phyloP scores from a whole-genome alignment of 1,140 invertebrate species.

The Acromyrmex echinatior region DNA sequence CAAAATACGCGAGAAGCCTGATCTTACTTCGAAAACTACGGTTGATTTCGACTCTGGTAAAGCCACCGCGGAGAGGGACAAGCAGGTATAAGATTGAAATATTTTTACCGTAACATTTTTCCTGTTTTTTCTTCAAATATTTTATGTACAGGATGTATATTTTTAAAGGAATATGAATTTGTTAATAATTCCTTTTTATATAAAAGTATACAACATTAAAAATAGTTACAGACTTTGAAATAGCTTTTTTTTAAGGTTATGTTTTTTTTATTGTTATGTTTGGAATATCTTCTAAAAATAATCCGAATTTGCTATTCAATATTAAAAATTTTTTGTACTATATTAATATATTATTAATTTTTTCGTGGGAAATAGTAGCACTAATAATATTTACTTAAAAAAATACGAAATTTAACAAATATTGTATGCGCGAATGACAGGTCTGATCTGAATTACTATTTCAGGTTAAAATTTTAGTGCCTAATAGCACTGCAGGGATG shows the following conservation, averaged over 20 bases:
- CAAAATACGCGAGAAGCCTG: slow-evolving; percentile 99
- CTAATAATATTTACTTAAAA: neutral
- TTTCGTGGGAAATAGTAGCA: no score
- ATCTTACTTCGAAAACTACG: slow-evolving; percentile 93
- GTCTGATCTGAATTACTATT: slow-evolving; percentile 61
- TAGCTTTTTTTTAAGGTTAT: neutral
- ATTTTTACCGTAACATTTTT: slow-evolving; percentile 21
- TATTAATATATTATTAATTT: no score
- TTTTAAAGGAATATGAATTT: neutral
- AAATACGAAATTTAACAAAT: neutral
- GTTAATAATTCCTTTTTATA: neutral
- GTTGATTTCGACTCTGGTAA: slow-evolving; percentile 90
- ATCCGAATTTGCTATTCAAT: neutral
- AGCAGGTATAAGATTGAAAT: slow-evolving; percentile 87
- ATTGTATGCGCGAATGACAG: neutral
- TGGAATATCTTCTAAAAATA: neutral
- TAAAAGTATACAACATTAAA: slow-evolving; percentile 11
- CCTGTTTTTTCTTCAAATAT: neutral
- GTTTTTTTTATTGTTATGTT: neutral
- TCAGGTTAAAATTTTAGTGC: slow-evolving; percentile 98
- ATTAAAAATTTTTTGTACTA: no score
- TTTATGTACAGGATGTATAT: neutral
- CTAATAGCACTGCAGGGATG: slow-evolving; percentile 99
- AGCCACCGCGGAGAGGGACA: slow-evolving; percentile 92
- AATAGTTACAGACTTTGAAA: neutral